phyloP scores from a whole-genome alignment of 2,113 vertebrate genomes.

The Macrotis lagotis region DNA sequence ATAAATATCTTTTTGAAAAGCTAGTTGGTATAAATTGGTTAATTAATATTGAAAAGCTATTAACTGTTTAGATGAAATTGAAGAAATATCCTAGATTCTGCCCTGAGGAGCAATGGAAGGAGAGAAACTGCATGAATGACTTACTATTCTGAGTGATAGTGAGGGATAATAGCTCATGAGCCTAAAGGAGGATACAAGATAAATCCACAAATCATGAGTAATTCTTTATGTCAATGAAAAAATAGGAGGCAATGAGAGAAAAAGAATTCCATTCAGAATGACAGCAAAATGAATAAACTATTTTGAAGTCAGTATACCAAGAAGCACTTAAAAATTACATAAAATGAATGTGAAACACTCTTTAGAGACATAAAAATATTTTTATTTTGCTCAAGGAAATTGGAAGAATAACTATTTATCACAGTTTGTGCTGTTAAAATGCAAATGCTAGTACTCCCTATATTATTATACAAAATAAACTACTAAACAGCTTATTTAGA shows the following conservation, averaged over 20 bases:
- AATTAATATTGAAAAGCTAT: no score
- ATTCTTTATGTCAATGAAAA: not conserved
- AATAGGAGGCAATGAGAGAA: not conserved
- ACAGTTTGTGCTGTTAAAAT: not conserved
- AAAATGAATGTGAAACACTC: not conserved
- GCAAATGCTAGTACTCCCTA: not conserved
- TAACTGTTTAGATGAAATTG: not conserved
- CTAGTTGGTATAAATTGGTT: no score
- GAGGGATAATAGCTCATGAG: not conserved
- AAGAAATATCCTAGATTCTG: not conserved
- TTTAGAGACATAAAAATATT: not conserved
- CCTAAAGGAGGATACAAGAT: not conserved
- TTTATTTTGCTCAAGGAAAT: not conserved
- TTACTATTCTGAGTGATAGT: not conserved
- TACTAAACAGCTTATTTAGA: no score
- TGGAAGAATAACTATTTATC: not conserved
- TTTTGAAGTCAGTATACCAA: not conserved
- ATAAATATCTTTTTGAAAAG: no score
- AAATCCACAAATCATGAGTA: not conserved
- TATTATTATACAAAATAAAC: no score
- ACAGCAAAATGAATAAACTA: not conserved
- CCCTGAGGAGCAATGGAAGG: not conserved
- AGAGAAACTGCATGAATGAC: not conserved
- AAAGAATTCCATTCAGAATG: not conserved
- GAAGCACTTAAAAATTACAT: not conserved